Base-by-base conservation (phyloP, 2,888 invertebrate species). In the Sipha maydis region DNA sequence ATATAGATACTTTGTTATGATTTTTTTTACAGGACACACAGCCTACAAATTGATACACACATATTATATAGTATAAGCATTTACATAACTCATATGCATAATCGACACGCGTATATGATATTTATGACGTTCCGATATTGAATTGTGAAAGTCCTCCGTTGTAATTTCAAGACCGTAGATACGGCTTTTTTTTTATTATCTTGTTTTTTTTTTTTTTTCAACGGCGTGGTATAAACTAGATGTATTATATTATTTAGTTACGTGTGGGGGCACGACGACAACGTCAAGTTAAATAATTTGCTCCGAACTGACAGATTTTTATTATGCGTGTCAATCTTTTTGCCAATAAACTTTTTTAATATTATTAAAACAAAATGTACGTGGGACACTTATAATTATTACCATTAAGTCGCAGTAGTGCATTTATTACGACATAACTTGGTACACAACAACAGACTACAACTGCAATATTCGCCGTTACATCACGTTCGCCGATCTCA, bases 331-430 rank as follows among this genome's bases (percentile, higher is more conserved):
- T 84, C 76, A 84, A 84, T 76, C 41, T 76, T 84, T 84, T 67
- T n/a, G 38, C 84, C 76, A 84, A 84, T 84, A 84, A 84, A 76
- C 76, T 84, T 84, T 78, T 25, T 19, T 56, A 78, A 78, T 54
- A 28, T 54, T 78, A 78, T 78, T 78, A 31, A 54, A 78, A 78
- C 34, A 78, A 56, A 48, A 54, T 56, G 25, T 28, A 61, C 34
- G 76, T 76, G 76, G 38, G 76, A 61, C 7, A 56, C 21, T 28
- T 54, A 31, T 69, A 69, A 69, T 69, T 69, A 28, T 69, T 8
- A 69, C n/a, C 28, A 17, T 69, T n/a, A 69, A 69, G 28, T 61
- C n/a, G 69, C 14, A n/a, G 28, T 9, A n/a, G n/a, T 69, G 69
- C 25, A 69, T 69, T 28, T 28, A 9, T 69, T 9, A 69, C 69